Evolutionary conservation across 2,113 vertebrate species (phyloP).

Genomic region (Ibidorhyncha struthersii): DNA sequence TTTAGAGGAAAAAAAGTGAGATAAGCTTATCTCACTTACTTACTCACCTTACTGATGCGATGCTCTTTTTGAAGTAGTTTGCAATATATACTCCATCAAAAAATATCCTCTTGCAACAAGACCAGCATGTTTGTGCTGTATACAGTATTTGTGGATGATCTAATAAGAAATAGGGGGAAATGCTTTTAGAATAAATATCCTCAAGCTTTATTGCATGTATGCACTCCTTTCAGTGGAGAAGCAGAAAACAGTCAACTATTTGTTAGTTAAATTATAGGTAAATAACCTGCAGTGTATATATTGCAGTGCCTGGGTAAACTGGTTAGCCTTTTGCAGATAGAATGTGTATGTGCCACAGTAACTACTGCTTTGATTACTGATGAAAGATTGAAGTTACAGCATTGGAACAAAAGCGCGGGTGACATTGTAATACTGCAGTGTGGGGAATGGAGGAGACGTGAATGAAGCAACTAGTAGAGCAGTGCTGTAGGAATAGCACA

Average conservation of each 20-base stretch:
- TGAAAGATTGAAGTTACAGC: background rate
- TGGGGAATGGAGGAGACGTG: background rate
- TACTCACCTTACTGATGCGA: background rate
- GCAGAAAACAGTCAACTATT: background rate
- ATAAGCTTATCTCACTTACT: too few species aligned
- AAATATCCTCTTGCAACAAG: background rate
- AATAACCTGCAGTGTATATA: background rate
- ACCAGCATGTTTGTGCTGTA: background rate
- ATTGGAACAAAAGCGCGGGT: background rate
- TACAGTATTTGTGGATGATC: background rate
- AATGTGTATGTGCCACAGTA: background rate
- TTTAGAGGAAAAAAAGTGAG: background rate
- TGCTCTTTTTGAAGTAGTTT: background rate
- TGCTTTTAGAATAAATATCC: background rate
- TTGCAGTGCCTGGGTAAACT: background rate
- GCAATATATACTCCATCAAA: background rate
- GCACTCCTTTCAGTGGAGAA: background rate
- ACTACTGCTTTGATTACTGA: background rate
- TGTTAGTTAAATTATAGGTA: background rate
- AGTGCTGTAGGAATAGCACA: background rate
- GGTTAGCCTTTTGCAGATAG: background rate
- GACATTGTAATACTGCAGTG: background rate
- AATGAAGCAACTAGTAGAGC: background rate
- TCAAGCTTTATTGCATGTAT: background rate
- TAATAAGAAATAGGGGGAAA: background rate